Base-by-base conservation (phyloP, 2,888 invertebrate genomes). In the Acrobasis consociella region DNA sequence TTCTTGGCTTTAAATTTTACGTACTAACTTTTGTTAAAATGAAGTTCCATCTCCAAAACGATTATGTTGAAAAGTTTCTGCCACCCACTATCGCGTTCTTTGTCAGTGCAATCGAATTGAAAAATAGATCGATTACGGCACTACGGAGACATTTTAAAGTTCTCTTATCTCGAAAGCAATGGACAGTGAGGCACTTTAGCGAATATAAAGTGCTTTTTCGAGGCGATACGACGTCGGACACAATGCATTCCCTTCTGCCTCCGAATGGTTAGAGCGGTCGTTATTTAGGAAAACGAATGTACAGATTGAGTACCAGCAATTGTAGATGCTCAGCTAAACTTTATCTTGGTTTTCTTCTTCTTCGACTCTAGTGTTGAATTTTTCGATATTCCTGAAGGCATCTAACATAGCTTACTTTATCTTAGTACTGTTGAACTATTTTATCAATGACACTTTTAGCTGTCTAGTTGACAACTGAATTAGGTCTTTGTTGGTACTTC, bases 171-270 rank as follows among this genome's bases (percentile, higher is more conserved):
- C 72, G 82, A 83, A 81, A 73, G 81, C 76, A 80, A 78, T 78
- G 88, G 88, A 88, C 87, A 87, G 82, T 81, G 72, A 69, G 72
- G 80, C 70, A 79, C 73, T 88, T 85, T 87, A 85, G 86, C 86
- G 89, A 73, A 82, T 85, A 84, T 86, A 83, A 73, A 64, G 65
- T 66, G 60, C 62, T 56, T 56, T 56, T 11, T 31, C 52, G 31
- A 56, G n/a, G 42, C 42, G 55, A 55, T 55, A 55, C 71, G n/a
- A n/a, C n/a, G n/a, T n/a, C n/a, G 65, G 73, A 72, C 76, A 76
- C 76, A 79, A 79, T 71, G 67, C 69, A 62, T 64, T 66, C 67
- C 65, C 22, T 56, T 13, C 13, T 22, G n/a, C 17, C 42, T 42
- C 13, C n/a, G 22, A 13, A 31, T 8, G 31, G 55, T 56, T 46